Evolutionary conservation across 2,113 vertebrate genomes (phyloP).

Genomic region (Gobio gobio): DNA sequence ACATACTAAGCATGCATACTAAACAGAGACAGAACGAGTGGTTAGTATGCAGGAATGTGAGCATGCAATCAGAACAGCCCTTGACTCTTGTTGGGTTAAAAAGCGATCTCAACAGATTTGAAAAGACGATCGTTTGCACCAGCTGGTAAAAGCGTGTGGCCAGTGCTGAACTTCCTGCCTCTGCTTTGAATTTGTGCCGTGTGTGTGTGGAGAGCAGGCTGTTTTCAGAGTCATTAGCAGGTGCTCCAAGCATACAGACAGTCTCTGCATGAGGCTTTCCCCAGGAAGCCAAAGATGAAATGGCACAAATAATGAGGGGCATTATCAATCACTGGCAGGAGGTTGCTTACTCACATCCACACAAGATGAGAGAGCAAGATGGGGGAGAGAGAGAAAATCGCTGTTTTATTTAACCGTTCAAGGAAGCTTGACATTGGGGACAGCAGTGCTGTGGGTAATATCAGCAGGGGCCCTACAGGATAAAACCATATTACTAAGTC

Average conservation of each 20-base stretch:
- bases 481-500: slow-evolving; percentile 25
- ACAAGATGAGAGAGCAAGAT: not conserved
- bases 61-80: not conserved
- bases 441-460: slow-evolving; percentile 4
- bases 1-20: not conserved
- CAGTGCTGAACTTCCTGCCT: slow-evolving; percentile 9
- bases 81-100: slow-evolving; percentile 21
- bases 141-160: slow-evolving; percentile 17
- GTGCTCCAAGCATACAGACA: slow-evolving; percentile 67
- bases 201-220: slow-evolving; percentile 31
- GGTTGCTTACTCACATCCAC: slow-evolving; percentile 57
- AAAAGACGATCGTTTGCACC: slow-evolving; percentile 30
- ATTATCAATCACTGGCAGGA: slow-evolving; percentile 71
- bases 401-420: slow-evolving; percentile 31
- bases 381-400: not conserved
- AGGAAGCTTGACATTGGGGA: slow-evolving; percentile 30
- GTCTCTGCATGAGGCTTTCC: slow-evolving; percentile 67
- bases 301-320: slow-evolving; percentile 71
- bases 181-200: slow-evolving; percentile 18
- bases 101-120: not conserved
- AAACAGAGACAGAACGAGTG: not conserved
- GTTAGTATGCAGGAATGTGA: slow-evolving; percentile 23
- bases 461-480: slow-evolving; percentile 13
- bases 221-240: slow-evolving; percentile 57
- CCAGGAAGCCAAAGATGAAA: slow-evolving; percentile 68